Evolutionary conservation across 1,140 invertebrate species (phyloP), one percentile per base, ranked within the genome.

Genomic region (Brachionus angularis): DNA sequence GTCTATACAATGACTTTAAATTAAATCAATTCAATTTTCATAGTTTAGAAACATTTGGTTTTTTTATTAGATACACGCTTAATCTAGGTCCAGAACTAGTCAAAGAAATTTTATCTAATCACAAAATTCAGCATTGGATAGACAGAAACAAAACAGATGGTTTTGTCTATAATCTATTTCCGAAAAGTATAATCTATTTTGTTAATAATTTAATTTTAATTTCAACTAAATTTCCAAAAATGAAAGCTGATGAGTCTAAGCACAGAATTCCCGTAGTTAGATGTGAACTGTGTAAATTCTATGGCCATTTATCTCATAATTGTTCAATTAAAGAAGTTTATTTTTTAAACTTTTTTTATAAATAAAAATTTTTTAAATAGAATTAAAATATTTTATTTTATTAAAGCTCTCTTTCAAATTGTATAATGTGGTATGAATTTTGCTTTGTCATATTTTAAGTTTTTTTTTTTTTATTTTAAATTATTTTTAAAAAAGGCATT

Each of bases 381-480:
- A 23, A 21, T 47, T 47, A 5, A 8, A 46, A n/a, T 49, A 49
- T 10, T 49, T 25, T 21, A 5, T 55, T 55, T 55, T 33, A 12
- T 29, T 55, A 36, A 58, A 58, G 62, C 47, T 34, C 34, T 46
- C 62, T 7, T 67, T 67, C 23, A 67, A 67, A 36, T 42, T 67
- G 23, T 67, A 67, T 50, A 67, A 67, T 50, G 39, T 67, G 62
- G 62, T 67, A 67, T 29, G 62, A 47, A 67, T 47, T n/a, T 31
- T 42, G 23, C 39, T 27, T 39, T 12, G 3, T 29, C 31, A 36
- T 29, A 52, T 27, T 27, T 52, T 14, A 52, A 52, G 7, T 8
- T n/a, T 14, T 14, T 14, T 29, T n/a, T 47, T 12, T 4, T 18
- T n/a, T n/a, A n/a, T n/a, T n/a, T n/a, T 55, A 7, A 36, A 55